These are phyloP conservation scores for Syncerus caffer DNA, from an alignment of 2,797 vertebrate genomes.

Conservation along the genomic window DNA sequence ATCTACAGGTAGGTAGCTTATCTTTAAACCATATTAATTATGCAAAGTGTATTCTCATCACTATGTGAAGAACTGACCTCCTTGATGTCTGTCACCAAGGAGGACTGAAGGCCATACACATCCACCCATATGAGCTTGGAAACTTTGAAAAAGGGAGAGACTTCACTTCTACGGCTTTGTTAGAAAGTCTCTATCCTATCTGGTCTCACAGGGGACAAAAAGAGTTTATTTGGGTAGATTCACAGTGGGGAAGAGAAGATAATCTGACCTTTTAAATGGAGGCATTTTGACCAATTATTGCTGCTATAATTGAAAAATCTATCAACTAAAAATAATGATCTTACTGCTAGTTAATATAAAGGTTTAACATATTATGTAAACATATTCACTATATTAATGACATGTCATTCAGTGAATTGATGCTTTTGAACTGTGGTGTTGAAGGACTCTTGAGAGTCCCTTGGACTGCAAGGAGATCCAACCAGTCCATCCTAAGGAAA, in stretches of 20 bases:
- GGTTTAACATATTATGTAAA: background rate
- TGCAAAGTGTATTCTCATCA: background rate
- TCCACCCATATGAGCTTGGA: background rate
- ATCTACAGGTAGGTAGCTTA: background rate
- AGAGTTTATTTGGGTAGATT: background rate
- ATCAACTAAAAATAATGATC: background rate
- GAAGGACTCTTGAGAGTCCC: background rate
- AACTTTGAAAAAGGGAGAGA: background rate
- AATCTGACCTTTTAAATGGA: background rate
- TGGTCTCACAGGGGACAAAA: background rate
- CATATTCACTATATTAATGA: background rate
- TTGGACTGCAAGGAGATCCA: background rate
- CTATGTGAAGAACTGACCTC: background rate
- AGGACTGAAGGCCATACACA: background rate
- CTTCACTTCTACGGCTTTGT: background rate
- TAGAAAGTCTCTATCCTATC: background rate
- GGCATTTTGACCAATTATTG: background rate
- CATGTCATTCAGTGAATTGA: background rate
- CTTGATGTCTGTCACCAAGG: background rate
- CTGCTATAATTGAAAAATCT: background rate
- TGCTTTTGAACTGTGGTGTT: background rate
- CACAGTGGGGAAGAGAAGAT: background rate
- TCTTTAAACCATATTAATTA: background rate
- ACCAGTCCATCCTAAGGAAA: background rate
- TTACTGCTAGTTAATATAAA: background rate